Percentiles rank a stretch among this genome's conserved stretches.
Conservation (phyloP, 2,113 vertebrate species). For the Ochotona princeps region DNA sequence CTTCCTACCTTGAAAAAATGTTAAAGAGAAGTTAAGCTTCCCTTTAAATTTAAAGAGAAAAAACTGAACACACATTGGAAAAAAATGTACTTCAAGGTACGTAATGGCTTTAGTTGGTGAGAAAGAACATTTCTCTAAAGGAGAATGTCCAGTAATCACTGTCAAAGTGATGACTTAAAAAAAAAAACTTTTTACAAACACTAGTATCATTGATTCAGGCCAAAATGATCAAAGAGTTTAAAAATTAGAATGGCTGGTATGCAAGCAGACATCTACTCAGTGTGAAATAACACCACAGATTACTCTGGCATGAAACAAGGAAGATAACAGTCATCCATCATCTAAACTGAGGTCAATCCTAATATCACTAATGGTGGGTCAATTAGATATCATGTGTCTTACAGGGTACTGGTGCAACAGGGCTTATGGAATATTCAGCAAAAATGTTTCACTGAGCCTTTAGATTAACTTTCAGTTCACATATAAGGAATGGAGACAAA, state of each 20-base stretch:
- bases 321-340: not conserved
- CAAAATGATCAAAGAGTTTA: not conserved
- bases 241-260: not conserved
- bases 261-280: not conserved
- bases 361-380: not conserved
- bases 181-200: conserved; percentile 4
- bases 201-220: not conserved
- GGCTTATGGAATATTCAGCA: not conserved
- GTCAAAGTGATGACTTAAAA: not conserved
- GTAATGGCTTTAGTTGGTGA: not conserved
- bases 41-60: conserved; percentile 50
- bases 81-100: conserved; percentile 18
- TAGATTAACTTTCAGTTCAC: conserved; percentile 2
- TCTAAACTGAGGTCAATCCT: not conserved
- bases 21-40: conserved; percentile 26
- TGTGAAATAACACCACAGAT: not conserved
- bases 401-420: not conserved
- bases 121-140: conserved; percentile 25
- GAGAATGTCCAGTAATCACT: not conserved
- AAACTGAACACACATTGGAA: not conserved
- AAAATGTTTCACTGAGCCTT: conserved; percentile 17
- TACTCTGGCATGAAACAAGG: not conserved
- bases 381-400: not conserved
- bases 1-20: not conserved
- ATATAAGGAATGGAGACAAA: not conserved